These are phyloP conservation scores for Drosophila emarginata DNA, from an alignment of 2,888 invertebrate genomes.

Conservation along the genomic window DNA sequence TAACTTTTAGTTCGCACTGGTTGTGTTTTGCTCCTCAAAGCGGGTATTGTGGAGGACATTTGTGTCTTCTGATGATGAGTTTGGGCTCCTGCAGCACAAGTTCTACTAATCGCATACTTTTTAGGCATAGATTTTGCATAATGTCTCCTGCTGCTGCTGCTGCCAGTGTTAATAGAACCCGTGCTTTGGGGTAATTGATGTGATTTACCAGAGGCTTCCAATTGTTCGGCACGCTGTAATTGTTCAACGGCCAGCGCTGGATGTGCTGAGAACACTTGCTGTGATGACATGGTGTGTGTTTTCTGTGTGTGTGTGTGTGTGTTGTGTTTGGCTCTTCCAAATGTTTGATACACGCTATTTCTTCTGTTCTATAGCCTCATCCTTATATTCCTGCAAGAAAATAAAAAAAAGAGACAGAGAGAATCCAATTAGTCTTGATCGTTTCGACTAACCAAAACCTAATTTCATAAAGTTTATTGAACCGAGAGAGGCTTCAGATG, in stretches of 20 bases:
- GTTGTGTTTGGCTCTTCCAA: constrained; percentile 6
- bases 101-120: constrained; percentile 61
- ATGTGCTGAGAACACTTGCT: constrained; percentile 80
- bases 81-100: constrained; percentile 47
- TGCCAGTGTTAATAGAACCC: constrained; percentile 15
- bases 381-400: constrained; percentile 47
- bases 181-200: constrained; percentile 51
- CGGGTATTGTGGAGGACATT: constrained; percentile 21
- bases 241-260: constrained; percentile 80
- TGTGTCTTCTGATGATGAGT: constrained; percentile 10
- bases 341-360: background rate
- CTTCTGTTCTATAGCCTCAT: constrained; percentile 50
- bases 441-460: constrained; percentile 53
- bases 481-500: constrained; percentile 37
- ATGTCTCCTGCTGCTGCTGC: constrained; percentile 61
- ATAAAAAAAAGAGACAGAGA: constrained; percentile 8
- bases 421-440: constrained; percentile 63
- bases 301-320: constrained; percentile 9
- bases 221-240: constrained; percentile 58
- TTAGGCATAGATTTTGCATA: constrained; percentile 58
- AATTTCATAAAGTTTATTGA: constrained; percentile 70
- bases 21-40: constrained; percentile 45
- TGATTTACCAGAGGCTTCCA: constrained; percentile 40
- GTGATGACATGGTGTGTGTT: constrained; percentile 67
- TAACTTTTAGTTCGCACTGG: constrained; percentile 60